phyloP scores from a whole-genome alignment of 2,797 vertebrate genomes.

The Neosalanx taihuensis region DNA sequence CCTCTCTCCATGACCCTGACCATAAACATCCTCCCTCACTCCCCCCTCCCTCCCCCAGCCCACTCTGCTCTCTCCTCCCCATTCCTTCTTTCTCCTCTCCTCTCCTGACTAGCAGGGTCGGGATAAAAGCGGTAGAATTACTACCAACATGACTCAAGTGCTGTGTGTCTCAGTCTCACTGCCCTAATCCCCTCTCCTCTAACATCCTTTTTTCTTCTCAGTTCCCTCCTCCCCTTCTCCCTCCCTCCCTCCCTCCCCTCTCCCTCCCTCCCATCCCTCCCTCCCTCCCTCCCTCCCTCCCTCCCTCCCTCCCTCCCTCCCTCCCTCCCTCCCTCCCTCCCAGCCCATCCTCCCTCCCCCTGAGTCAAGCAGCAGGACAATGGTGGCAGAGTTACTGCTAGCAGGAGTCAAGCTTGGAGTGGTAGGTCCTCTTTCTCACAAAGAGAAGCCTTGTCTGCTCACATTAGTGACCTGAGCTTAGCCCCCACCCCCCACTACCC shows the following conservation, averaged over 20 bases:
- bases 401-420: conserved; percentile 28
- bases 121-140: no score
- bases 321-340: conserved; percentile 3
- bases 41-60: neutral
- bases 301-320: conserved; percentile 29
- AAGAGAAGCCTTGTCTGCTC: conserved; percentile 64
- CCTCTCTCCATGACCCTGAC: neutral
- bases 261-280: conserved; percentile 19
- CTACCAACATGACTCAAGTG: no score
- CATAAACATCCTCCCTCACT: neutral
- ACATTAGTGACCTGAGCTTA: conserved; percentile 57
- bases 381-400: conserved; percentile 52
- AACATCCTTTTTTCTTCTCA: neutral
- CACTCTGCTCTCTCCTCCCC: neutral
- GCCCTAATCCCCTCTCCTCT: conserved; percentile 6
- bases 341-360: neutral
- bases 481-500: no score
- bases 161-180: conserved; percentile 10
- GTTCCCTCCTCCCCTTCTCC: neutral
- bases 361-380: conserved; percentile 51
- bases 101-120: neutral
- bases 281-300: conserved; percentile 30
- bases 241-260: neutral
- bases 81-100: neutral
- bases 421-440: conserved; percentile 50